Percentiles rank a stretch among this genome's conserved stretches.
These are phyloP conservation scores for Copsychus sechellarum DNA, from an alignment of 2,113 vertebrate genomes.

Conservation along the genomic window DNA sequence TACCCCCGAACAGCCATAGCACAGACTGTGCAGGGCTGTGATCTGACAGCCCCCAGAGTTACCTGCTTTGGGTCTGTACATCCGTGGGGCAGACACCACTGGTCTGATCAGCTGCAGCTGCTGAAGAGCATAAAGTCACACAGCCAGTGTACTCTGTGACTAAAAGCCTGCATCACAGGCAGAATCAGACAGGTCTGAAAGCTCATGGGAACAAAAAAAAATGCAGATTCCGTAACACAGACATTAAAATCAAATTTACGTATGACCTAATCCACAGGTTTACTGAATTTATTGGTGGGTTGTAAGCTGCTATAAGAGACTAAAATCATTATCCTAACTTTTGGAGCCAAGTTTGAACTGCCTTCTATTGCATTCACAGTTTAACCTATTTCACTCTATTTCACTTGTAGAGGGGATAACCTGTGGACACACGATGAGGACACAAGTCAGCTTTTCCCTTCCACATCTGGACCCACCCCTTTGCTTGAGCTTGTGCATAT, in stretches of 20 bases:
- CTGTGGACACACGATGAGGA: rapidly evolving
- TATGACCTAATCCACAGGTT: background rate
- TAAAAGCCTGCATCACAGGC: background rate
- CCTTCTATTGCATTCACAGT: background rate
- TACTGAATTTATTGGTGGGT: background rate
- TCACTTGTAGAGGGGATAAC: background rate
- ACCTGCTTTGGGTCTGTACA: background rate
- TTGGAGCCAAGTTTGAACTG: background rate
- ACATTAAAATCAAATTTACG: background rate
- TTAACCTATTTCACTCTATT: background rate
- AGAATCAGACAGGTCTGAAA: background rate
- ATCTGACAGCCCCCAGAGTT: background rate
- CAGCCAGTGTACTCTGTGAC: background rate
- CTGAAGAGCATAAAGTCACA: background rate
- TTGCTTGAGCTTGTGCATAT: rapidly evolving
- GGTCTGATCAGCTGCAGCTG: background rate
- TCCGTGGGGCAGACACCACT: background rate
- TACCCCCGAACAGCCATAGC: no score
- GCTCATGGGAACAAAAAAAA: background rate
- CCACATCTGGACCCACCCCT: background rate
- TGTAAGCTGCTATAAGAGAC: background rate
- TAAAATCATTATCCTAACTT: background rate
- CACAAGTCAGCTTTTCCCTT: background rate
- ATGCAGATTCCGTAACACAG: background rate
- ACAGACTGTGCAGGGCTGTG: background rate